These are phyloP conservation scores for Ganaspis sp. DNA, from an alignment of 1,140 invertebrate genomes.

Conservation along the genomic window DNA sequence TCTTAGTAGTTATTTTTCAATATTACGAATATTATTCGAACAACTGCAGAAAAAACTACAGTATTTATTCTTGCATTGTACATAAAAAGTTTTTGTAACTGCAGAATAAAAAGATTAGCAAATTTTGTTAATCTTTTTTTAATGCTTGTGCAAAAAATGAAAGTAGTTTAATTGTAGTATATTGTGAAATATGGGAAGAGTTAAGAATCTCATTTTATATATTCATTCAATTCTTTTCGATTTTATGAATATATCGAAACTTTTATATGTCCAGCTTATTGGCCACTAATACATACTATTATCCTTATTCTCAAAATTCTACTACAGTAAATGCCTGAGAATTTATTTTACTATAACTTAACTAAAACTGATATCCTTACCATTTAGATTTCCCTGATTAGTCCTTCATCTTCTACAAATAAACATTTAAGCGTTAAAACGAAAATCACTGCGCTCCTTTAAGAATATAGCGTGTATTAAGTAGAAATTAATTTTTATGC, in stretches of 20 bases:
- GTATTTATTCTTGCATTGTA: not conserved
- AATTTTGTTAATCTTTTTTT: not conserved
- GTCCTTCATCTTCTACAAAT: not conserved
- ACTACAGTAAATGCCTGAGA: conserved; percentile 1
- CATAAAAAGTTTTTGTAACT: not conserved
- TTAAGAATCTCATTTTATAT: conserved; percentile 5
- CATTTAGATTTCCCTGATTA: not conserved
- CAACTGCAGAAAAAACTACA: not conserved
- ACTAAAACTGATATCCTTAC: not conserved
- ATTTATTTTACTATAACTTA: conserved; percentile 4
- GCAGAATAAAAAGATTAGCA: not conserved
- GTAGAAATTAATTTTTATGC: conserved; percentile 29
- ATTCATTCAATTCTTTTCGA: not conserved
- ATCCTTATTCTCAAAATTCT: not conserved
- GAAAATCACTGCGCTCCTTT: conserved; percentile 8
- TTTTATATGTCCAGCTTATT: conserved; percentile 8
- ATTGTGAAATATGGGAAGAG: not conserved
- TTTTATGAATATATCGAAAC: not conserved
- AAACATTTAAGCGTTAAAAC: not conserved
- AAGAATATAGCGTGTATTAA: conserved; percentile 17
- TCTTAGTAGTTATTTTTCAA: not conserved
- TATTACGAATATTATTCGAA: not conserved
- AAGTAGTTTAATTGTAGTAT: conserved; percentile 14
- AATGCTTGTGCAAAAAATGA: not conserved
- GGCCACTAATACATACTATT: not conserved